Base-by-base conservation (phyloP, 2,888 invertebrate genomes). In the Cephus sareptanus region DNA sequence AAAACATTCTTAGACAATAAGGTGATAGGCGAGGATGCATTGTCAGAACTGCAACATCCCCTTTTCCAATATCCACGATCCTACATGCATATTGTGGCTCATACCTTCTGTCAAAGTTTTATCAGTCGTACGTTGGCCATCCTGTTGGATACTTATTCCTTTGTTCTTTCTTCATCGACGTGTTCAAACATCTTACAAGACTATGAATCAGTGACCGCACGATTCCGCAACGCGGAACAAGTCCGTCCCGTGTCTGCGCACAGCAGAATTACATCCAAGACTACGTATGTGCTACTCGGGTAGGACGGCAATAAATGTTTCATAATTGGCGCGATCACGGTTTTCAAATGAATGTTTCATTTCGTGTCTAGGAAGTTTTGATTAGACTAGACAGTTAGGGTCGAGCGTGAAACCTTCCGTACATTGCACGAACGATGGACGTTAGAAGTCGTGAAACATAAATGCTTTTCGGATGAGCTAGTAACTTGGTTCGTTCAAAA, bases 331-430 rank as follows among this genome's bases (percentile, higher is more conserved):
- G 80, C 75, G 79, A 80, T 82, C 81, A 69, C 34, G 23, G 69
- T 75, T 78, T 78, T 73, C 83, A 77, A 86, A 83, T 81, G 83
- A 84, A 84, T 83, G 82, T 84, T 86, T 84, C 83, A 81, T 85
- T 82, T 77, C 79, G 83, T 83, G 86, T 86, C 85, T 86, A 81
- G 82, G 83, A 87, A 87, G 85, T 88, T 89, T 88, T 88, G 88
- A 88, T 88, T 88, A 84, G 83, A 84, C 80, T 80, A 82, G 82
- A 81, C 83, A 78, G 37, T 79, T 35, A 4, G 33, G 30, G 56
- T 71, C 71, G 56, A 56, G 56, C 56, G 56, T 9, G 56, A 56
- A 56, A 56, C 23, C 23, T 23, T 23, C 56, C 23, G 79, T 77
- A 78, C 81, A 82, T 84, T 79, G 84, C 84, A 84, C 82, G 84